Base-by-base conservation (phyloP, 1,140 invertebrate genomes). In the Mamestra configurata region DNA sequence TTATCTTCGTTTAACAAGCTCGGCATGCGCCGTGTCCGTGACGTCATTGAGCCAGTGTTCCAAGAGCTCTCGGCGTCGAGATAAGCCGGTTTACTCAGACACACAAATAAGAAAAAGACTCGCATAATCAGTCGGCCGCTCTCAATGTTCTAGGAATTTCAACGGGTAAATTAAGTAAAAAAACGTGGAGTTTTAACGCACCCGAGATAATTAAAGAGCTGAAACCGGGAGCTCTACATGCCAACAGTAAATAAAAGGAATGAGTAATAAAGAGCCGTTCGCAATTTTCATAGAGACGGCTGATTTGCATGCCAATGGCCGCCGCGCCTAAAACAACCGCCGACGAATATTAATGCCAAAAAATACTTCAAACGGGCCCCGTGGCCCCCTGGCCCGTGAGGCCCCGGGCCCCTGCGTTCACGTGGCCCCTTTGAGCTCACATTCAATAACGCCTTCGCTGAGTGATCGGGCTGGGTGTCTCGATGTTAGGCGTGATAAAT, bases 301-400 rank as follows among this genome's bases (percentile, higher is more conserved):
- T 81, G 81, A 79, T 82, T 82, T 82, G 81, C 77, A 82, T 82
- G 61, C 71, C 81, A 82, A 79, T 79, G 77, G 77, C 31, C 71
- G 55, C 77, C 66, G 40, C 73, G 68, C 68, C 75, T 78, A 72
- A 77, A 81, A 81, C 75, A 78, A 81, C 75, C 49, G 70, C 76
- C 80, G 73, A 70, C 37, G 51, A 77, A 79, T 82, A 79, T 79
- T 82, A 82, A 82, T 76, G 73, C 51, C 46, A 70, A 76, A 61
- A 76, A 64, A 76, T 76, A 76, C 73, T 76, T 76, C 57, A 76
- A 76, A 76, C 64, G 64, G 37, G 46, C 49, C 49, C 49, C 64
- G 22, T 75, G 37, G 46, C 53, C n/a, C 79, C 51, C 31, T n/a
- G 71, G 22, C 24, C 15, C 77, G 7, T 31, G 2, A 5, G 37